A percentile compares a stretch with the other conserved stretches of the same genome.
Conservation (phyloP, 2,888 invertebrate genomes). For the Drosophila sordidapex region DNA sequence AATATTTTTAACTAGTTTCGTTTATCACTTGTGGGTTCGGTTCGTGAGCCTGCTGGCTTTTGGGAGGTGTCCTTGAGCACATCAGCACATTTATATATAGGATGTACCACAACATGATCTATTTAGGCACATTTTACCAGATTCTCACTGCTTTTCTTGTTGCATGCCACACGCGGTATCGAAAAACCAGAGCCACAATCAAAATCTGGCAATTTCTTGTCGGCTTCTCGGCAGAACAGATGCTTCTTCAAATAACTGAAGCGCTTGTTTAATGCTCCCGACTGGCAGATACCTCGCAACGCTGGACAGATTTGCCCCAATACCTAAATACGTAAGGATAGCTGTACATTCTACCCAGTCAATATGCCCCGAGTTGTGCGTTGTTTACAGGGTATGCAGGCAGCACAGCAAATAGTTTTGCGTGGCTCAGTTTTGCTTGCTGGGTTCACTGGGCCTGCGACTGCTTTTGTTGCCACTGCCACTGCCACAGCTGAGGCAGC, state of each 20-base stretch:
- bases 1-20: not conserved
- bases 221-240: constrained; percentile 27
- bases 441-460: constrained; percentile 32
- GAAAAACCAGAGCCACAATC: constrained; percentile 22
- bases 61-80: no score
- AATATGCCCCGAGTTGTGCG: not conserved
- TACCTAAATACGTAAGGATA: not conserved
- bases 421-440: constrained; percentile 29
- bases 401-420: constrained; percentile 33
- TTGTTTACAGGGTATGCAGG: constrained; percentile 26
- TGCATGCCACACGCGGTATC: constrained; percentile 12
- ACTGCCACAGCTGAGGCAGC: constrained; percentile 9
- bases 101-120: not conserved
- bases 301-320: not conserved
- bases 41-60: not conserved
- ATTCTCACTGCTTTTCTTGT: constrained; percentile 11
- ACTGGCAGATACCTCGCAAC: not conserved
- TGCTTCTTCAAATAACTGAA: constrained; percentile 21
- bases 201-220: constrained; percentile 36
- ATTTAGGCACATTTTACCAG: no score
- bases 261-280: not conserved
- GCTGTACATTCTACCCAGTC: not conserved
- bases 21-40: not conserved
- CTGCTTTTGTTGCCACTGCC: constrained; percentile 27
- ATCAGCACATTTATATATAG: no score